Base-by-base conservation (phyloP, 2,888 invertebrate species). In the Ormia ochracea region DNA sequence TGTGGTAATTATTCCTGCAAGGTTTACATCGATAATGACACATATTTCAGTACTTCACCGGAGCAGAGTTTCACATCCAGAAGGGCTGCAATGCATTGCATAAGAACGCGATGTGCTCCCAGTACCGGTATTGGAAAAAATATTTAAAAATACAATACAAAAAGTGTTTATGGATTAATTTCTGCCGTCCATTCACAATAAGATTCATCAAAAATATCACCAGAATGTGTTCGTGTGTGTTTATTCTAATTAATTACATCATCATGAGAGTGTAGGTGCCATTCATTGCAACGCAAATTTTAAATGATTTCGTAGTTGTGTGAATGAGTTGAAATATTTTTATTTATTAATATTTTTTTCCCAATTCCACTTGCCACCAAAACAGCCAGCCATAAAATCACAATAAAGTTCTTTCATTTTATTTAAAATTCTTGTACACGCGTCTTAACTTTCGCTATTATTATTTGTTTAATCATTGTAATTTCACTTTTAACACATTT, bases 361-460 rank as follows among this genome's bases (percentile, higher is more conserved):
- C 4, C 23, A 61, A 10, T 58, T 59, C 10, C 48, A 86, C 88
- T 88, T 89, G 92, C 92, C 92, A 82, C 91, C 91, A 81, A 90
- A 86, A 89, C 91, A 92, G 84, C 92, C 92, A 75, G 91, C 92
- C 80, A 91, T 86, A 85, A 92, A 92, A 85, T 92, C 92, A 70
- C 87, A 87, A 82, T 88, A 90, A 83, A 87, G 85, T 82, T 88
- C 89, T 86, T 82, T 88, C 89, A 89, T 87, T 87, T 85, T 88
- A 89, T 86, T 88, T 65, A 7, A 78, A 75, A 72, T 74, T 82
- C 81, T 78, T 81, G 80, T 80, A 77, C 73, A 41, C 5, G 1
- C 14, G 68, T 72, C 78, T 82, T 78, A n/a, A n/a, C 69, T 80
- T 82, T 56, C 48, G 23, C 36, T 33, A 19, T 33, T n/a, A 33